phyloP scores from a whole-genome alignment of 2,113 vertebrate species.

The Cervus canadensis region DNA sequence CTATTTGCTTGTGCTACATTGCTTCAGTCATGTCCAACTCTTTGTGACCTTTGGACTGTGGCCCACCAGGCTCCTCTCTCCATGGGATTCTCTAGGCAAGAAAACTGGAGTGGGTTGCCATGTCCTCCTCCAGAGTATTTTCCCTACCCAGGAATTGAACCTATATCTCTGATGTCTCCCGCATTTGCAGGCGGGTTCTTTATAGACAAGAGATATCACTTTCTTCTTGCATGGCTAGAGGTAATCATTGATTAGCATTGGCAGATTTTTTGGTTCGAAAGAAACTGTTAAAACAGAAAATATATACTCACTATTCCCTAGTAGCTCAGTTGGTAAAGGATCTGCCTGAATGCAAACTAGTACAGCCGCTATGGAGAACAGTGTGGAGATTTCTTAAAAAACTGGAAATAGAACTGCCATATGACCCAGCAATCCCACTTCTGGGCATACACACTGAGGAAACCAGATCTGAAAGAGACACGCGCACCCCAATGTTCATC shows the following conservation, averaged over 20 bases:
- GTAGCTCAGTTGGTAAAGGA: not conserved
- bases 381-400: too few species aligned
- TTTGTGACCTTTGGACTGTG: not conserved
- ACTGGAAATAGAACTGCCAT: too few species aligned
- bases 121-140: not conserved
- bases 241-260: not conserved
- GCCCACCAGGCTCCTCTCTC: not conserved
- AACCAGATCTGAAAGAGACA: too few species aligned
- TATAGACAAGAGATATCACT: not conserved
- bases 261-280: slow-evolving; percentile 20
- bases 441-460: too few species aligned
- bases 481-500: too few species aligned
- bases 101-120: not conserved
- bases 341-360: not conserved
- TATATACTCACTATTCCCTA: not conserved
- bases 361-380: too few species aligned
- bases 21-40: not conserved
- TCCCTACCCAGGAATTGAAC: not conserved
- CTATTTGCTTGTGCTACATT: not conserved
- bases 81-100: not conserved
- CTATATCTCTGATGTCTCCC: not conserved
- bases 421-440: too few species aligned
- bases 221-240: not conserved
- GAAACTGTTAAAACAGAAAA: slow-evolving; percentile 5
- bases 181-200: not conserved